Evolutionary conservation across 2,797 vertebrate species (phyloP).

Genomic region (Moxostoma hubbsi): DNA sequence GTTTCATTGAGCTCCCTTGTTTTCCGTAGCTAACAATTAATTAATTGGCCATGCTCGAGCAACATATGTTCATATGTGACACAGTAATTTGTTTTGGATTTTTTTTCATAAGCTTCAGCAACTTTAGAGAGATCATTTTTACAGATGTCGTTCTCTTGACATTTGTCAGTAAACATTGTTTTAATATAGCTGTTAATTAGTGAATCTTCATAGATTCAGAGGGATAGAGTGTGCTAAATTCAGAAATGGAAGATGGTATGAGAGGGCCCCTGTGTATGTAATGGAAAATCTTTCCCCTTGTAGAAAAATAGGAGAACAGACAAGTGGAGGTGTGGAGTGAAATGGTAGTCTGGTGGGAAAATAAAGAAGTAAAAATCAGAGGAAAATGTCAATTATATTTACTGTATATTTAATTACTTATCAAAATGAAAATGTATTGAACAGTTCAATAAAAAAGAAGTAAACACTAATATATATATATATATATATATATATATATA

Average conservation of each 20-base stretch:
- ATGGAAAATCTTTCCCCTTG: slow-evolving; percentile 13
- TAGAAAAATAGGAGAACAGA: slow-evolving; percentile 20
- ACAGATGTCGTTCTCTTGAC: slow-evolving; percentile 5
- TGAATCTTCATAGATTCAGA: slow-evolving; percentile 16
- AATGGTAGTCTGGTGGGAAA: background rate
- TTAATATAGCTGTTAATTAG: slow-evolving; percentile 8
- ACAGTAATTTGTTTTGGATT: slow-evolving; percentile 35
- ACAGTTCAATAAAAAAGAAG: background rate
- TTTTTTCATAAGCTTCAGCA: background rate
- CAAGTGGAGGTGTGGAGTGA: background rate
- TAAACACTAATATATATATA: too few species aligned
- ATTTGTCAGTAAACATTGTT: slow-evolving; percentile 26
- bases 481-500: too few species aligned
- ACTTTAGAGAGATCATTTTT: slow-evolving; percentile 24
- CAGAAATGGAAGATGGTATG: slow-evolving; percentile 5
- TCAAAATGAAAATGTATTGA: background rate
- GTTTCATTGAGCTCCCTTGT: background rate
- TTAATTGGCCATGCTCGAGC: slow-evolving; percentile 25
- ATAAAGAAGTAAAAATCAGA: background rate
- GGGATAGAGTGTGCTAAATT: slow-evolving; percentile 16
- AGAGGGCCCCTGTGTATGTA: background rate
- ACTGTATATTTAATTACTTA: background rate
- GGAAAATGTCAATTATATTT: background rate
- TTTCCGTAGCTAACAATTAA: slow-evolving; percentile 11
- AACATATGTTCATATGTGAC: slow-evolving; percentile 27